Evolutionary conservation across 2,797 vertebrate species (phyloP).

Genomic region (Xyrichtys novacula): DNA sequence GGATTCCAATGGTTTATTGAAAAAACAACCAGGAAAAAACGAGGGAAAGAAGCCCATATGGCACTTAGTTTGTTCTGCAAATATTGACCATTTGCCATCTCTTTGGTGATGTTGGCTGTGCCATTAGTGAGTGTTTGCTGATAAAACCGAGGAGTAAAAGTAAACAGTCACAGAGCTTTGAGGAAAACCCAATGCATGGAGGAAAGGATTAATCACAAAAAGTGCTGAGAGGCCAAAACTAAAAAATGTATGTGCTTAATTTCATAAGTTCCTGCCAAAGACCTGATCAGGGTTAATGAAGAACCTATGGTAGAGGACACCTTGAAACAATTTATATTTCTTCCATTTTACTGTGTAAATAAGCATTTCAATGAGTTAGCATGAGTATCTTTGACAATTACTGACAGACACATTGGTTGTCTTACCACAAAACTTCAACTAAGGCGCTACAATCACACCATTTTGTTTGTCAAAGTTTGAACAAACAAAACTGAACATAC

Average conservation of each 20-base stretch:
- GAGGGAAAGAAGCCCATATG: not conserved
- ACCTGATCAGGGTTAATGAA: not conserved
- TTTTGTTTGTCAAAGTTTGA: not conserved
- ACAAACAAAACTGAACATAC: conserved; percentile 13
- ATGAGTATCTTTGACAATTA: not conserved
- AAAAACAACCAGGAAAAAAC: not conserved
- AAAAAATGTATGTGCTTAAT: too few relatives aligned
- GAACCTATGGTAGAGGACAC: too few relatives aligned
- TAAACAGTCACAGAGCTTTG: conserved; percentile 15
- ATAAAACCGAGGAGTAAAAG: not conserved
- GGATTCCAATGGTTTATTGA: too few relatives aligned
- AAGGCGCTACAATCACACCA: not conserved
- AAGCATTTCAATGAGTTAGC: not conserved
- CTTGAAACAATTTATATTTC: not conserved
- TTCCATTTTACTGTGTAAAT: not conserved
- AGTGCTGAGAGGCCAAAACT: not conserved
- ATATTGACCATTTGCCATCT: conserved; percentile 7
- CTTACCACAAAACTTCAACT: not conserved
- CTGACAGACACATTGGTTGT: not conserved
- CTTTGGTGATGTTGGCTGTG: not conserved
- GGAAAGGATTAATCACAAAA: conserved; percentile 7
- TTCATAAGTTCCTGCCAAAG: too few relatives aligned
- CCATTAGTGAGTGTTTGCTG: not conserved
- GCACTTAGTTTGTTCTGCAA: conserved; percentile 27
- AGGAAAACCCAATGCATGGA: not conserved